Percentiles rank a stretch among this genome's conserved stretches.
phyloP scores from a whole-genome alignment of 2,797 vertebrate species.

The Myiotriccus ornatus region DNA sequence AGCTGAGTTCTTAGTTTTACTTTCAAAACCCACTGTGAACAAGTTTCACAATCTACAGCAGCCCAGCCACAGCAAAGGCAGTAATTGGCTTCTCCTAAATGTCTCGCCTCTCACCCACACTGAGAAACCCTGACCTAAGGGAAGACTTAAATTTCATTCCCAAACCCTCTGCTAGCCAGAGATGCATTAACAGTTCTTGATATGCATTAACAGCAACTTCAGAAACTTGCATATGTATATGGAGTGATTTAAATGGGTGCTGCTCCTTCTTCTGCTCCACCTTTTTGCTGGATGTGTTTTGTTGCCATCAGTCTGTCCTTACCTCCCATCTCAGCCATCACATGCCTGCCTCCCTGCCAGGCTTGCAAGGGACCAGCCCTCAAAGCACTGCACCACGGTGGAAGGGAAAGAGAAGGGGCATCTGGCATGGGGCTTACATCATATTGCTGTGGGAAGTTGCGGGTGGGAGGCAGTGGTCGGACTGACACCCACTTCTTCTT shows the following conservation, averaged over 20 bases:
- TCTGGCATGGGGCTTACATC: conserved; percentile 79
- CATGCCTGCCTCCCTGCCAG: background rate
- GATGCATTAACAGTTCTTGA: background rate
- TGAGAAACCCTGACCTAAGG: conserved; percentile 21
- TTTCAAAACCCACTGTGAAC: background rate
- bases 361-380: background rate
- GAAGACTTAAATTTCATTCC: background rate
- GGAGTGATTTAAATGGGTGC: background rate
- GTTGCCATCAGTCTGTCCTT: background rate
- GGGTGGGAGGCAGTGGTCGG: conserved; percentile 87
- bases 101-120: background rate
- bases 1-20: background rate
- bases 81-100: background rate
- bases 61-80: background rate
- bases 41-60: background rate
- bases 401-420: background rate
- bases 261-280: background rate
- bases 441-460: conserved; percentile 87
- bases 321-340: background rate
- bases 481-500: conserved; percentile 92
- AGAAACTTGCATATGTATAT: fast-evolving
- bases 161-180: background rate
- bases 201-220: background rate
- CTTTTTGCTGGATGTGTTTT: background rate
- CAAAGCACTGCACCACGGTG: background rate